Conservation (phyloP, 1,140 invertebrate species). For the Agrypnia vestita region DNA sequence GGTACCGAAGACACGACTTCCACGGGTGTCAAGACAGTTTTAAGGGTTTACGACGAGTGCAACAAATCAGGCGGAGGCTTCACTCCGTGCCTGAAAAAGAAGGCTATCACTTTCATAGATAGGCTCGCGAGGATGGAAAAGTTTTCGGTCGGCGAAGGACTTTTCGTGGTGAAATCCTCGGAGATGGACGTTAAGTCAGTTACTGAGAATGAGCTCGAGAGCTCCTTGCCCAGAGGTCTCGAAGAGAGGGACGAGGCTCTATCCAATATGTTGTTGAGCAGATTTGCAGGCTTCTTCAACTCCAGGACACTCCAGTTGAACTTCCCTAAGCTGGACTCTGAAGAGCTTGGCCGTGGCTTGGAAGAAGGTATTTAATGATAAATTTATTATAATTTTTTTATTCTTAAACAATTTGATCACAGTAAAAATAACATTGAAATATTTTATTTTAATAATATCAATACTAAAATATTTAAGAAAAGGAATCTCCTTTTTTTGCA, state of each 20-base stretch:
- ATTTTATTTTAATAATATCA: too few relatives aligned
- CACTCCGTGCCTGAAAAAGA: conserved; percentile 84
- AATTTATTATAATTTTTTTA: neutral
- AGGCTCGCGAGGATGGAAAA: conserved; percentile 80
- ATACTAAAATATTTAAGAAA: too few relatives aligned
- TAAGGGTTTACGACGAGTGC: conserved; percentile 79
- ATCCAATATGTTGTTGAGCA: conserved; percentile 80
- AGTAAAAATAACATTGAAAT: too few relatives aligned
- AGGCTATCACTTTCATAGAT: conserved; percentile 84
- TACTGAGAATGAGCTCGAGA: conserved; percentile 79
- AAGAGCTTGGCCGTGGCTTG: conserved; percentile 79
- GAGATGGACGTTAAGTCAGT: conserved; percentile 65
- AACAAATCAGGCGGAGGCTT: conserved; percentile 75
- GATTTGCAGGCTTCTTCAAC: conserved; percentile 80
- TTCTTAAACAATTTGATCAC: too few relatives aligned
- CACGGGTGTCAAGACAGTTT: conserved; percentile 72
- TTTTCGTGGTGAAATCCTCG: conserved; percentile 77
- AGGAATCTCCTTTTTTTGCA: too few relatives aligned
- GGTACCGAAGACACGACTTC: conserved; percentile 62
- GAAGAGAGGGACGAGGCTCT: conserved; percentile 79
- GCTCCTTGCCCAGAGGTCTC: conserved; percentile 75
- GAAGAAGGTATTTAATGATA: conserved; percentile 80
- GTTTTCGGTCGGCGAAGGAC: conserved; percentile 77
- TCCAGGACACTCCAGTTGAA: conserved; percentile 83
- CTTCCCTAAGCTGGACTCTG: conserved; percentile 79